Base-by-base conservation (phyloP, 2,113 vertebrate genomes). In the Cairina moschata region DNA sequence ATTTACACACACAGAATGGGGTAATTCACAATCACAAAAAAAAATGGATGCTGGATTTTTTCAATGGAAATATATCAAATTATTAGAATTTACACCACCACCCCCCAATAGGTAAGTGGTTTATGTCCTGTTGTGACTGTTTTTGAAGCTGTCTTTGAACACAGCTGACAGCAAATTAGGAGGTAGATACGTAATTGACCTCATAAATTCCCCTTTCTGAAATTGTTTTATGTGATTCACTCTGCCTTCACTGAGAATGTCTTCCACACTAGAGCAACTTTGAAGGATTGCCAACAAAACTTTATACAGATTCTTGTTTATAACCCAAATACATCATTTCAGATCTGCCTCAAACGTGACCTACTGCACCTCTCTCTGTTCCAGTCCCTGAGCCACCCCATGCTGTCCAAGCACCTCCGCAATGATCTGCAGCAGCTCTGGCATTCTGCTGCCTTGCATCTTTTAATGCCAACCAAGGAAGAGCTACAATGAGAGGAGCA, bases 91-190 rank as follows among this genome's bases (percentile, higher is more conserved):
- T 88, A 34, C 32, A 6, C 6, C 5, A 52, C 50, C 9, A 9
- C 20, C 28, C 15, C 9, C 58, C 32, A 67, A 56, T 4, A 69
- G 15, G 26, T 50, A 83, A 76, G 87, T 76, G 20, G 31, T 86
- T 84, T 75, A 67, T 68, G 65, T 50, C 36, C 38, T 56, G 5
- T 52, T 73, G 31, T 73, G n/a, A 69, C 76, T 54, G 34, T 54
- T 86, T 91, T 93, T 73, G 76, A 77, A 28, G 75, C 42, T 77
- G 28, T 15, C 66, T 95, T 91, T 94, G 44, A 91, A 75, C 48
- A 65, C 34, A 88, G 65, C n/a, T 90, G 32, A 17, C 68, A 12
- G 25, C 74, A 69, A 91, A 90, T 72, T 36, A 91, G 29, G 72
- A 86, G 42, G 44, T 34, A 91, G 73, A 67, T 93, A 72, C 73